A percentile compares a stretch with the other conserved stretches of the same genome.
Conservation (phyloP, 2,113 vertebrate species). For the Aramus guarauna region DNA sequence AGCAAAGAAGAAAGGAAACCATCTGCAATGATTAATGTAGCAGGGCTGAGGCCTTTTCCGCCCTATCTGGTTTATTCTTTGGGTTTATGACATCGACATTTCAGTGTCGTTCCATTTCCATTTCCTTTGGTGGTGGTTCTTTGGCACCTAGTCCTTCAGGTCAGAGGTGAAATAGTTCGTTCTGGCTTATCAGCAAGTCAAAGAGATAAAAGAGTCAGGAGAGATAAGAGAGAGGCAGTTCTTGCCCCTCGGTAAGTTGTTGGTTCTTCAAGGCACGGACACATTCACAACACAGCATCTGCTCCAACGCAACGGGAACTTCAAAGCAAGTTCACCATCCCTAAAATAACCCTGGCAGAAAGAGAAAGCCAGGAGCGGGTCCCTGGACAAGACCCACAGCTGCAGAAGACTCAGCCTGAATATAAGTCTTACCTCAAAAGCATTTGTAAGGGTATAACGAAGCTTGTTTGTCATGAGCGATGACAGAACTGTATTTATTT, state of each 20-base stretch:
- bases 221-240: background rate
- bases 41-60: background rate
- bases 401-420: background rate
- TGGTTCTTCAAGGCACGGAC: background rate
- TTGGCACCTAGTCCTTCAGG: background rate
- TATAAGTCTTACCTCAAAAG: background rate
- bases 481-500: background rate
- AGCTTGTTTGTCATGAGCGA: rapidly evolving
- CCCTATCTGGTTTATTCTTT: background rate
- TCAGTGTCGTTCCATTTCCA: background rate
- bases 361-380: rapidly evolving
- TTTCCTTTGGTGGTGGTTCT: background rate
- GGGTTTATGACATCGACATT: background rate
- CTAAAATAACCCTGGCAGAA: background rate
- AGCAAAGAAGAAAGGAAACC: background rate
- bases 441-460: background rate
- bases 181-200: background rate
- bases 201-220: background rate
- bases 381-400: background rate
- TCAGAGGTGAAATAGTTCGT: background rate
- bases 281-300: background rate
- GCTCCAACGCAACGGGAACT: background rate
- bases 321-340: background rate
- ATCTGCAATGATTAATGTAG: background rate
- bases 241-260: rapidly evolving